Evolutionary conservation across 2,113 vertebrate species (phyloP).

Genomic region (Phrynosoma platyrhinos): DNA sequence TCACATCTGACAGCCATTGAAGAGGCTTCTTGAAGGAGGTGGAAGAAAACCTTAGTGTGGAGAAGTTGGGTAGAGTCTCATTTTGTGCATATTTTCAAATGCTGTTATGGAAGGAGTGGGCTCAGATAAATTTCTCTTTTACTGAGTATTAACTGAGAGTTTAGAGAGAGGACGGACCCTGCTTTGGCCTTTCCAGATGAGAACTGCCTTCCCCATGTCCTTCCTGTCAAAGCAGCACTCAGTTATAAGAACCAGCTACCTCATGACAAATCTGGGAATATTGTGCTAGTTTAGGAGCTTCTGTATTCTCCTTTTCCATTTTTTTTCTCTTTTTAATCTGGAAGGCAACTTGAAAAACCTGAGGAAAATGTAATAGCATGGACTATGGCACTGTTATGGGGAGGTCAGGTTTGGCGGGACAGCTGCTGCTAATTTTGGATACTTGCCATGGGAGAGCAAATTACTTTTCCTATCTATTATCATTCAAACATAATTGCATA

Average conservation of each 20-base stretch:
- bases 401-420: too few species aligned
- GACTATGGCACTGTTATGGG: too few species aligned
- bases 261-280: background rate
- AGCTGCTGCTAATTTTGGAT: too few species aligned
- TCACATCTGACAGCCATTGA: background rate
- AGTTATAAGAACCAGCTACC: background rate
- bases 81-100: background rate
- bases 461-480: too few species aligned
- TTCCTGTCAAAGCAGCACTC: background rate
- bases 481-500: too few species aligned
- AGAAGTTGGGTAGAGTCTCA: background rate
- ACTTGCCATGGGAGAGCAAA: too few species aligned
- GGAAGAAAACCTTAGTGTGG: background rate
- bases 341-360: background rate
- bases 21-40: background rate
- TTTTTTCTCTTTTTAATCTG: background rate
- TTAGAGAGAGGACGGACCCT: too few species aligned
- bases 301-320: background rate
- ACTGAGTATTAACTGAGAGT: background rate
- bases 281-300: background rate
- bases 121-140: background rate
- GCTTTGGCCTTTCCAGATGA: background rate
- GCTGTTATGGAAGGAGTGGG: background rate
- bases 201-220: background rate
- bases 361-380: background rate